Evolutionary conservation across 2,888 invertebrate genomes (phyloP), one percentile per base, ranked within the genome.

Genomic region (Catocala nupta): DNA sequence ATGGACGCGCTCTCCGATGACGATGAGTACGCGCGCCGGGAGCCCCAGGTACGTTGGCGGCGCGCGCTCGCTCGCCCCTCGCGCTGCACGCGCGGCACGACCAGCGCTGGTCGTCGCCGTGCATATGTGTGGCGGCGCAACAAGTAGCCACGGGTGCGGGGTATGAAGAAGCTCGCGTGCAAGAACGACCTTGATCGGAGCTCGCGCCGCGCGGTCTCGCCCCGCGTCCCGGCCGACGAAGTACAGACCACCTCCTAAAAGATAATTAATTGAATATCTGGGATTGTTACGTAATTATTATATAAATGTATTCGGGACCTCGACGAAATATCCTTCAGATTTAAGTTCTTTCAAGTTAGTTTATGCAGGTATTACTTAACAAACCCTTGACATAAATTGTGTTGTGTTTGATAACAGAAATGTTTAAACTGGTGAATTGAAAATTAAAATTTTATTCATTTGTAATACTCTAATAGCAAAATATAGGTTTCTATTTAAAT

Each of bases 1-100:
- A 94, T 94, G 93, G 93, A 94, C 90, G 92, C 90, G 84, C 93
- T 93, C 86, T 93, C 93, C 84, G 93, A 94, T 87, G 93, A 94
- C 86, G 93, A 93, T 81, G 93, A 94, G 56, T 92, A 86, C 84
- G 80, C 88, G 86, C 91, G 91, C 85, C 90, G 92, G 71, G 91
- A 91, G 76, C 88, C 88, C 79, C 93, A 93, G 93, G 93, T 94
- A 91, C 79, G 85, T 81, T 65, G 55, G 55, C 60, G 59, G 62
- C 55, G 55, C 61, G 65, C 39, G 13, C 52, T 55, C 47, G 13
- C 53, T 54, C 34, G 43, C 62, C 58, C 62, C 61, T 71, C 74
- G 64, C 56, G 68, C 73, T 63, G 48, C 56, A 59, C 51, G 66
- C 66, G 45, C 43, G 59, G 76, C 81, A 77, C 82, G 80, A 77